Evolutionary conservation across 2,113 vertebrate genomes (phyloP).

Genomic region (Grammomys surdaster): DNA sequence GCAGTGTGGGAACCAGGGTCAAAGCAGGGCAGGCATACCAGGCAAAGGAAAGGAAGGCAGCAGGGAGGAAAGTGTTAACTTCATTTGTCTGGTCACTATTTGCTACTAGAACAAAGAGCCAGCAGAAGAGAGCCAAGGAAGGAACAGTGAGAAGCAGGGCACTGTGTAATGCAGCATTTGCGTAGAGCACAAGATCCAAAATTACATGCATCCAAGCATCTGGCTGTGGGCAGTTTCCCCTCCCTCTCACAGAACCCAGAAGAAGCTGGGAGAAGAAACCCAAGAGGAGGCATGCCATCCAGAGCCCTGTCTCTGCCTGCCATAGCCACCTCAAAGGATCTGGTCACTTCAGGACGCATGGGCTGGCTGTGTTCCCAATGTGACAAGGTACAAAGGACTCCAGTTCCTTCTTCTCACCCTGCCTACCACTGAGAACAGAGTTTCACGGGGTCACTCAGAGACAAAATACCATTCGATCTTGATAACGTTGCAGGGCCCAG

Average conservation of each 20-base stretch:
- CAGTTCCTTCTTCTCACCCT: not conserved
- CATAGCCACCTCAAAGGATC: not conserved
- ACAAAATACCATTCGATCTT: conserved; percentile 1
- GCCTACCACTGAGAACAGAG: not conserved
- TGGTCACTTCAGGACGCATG: not conserved
- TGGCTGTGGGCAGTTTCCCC: not conserved
- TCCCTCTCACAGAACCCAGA: not conserved
- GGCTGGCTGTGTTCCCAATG: not conserved
- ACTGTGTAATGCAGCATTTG: conserved; percentile 27
- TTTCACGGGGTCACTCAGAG: not conserved
- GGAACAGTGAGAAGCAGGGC: not conserved
- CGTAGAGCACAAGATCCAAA: not conserved
- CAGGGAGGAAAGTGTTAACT: not conserved
- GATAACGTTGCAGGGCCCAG: not conserved
- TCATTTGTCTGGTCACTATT: not conserved
- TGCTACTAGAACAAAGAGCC: conserved; percentile 37
- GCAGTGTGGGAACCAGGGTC: rapidly evolving
- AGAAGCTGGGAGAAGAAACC: not conserved
- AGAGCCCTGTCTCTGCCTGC: not conserved
- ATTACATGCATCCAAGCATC: not conserved
- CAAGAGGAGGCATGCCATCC: not conserved
- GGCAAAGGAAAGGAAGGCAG: not conserved
- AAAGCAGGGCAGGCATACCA: not conserved
- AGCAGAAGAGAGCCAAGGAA: not conserved
- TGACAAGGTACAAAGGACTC: conserved; percentile 33